Conservation (phyloP, 2,888 invertebrate species). For the Coleophora deauratella region DNA sequence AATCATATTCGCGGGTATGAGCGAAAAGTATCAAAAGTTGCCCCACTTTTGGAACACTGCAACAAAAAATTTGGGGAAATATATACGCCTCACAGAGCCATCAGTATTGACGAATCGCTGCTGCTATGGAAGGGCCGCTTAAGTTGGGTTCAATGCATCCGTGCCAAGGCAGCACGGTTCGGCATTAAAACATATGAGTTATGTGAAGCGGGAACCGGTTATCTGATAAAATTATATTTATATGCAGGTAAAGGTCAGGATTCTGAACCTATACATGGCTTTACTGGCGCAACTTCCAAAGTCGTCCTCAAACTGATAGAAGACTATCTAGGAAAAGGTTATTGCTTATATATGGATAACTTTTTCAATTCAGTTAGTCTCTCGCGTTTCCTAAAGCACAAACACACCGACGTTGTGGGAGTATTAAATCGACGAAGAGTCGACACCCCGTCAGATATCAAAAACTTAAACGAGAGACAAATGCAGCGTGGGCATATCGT, state of each 20-base stretch:
- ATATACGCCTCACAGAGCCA: neutral
- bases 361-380: slow-evolving; percentile 12
- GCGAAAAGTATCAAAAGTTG: slow-evolving; percentile 15
- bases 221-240: neutral
- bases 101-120: slow-evolving; percentile 15
- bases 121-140: slow-evolving; percentile 15
- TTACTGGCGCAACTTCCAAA: slow-evolving; percentile 13
- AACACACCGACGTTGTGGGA: slow-evolving; percentile 9
- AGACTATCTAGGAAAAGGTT: slow-evolving; percentile 9
- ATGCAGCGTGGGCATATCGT: slow-evolving; percentile 3
- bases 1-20: slow-evolving; percentile 5
- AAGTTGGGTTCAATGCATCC: slow-evolving; percentile 14
- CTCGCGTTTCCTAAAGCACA: slow-evolving; percentile 2
- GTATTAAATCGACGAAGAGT: slow-evolving; percentile 5
- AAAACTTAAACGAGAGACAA: neutral
- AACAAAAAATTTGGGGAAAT: slow-evolving; percentile 12
- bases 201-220: slow-evolving; percentile 8
- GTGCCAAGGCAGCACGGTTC: slow-evolving; percentile 15
- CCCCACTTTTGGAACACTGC: slow-evolving; percentile 13
- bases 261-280: slow-evolving; percentile 10
- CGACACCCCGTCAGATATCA: slow-evolving; percentile 3
- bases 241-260: neutral
- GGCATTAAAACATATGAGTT: slow-evolving; percentile 14
- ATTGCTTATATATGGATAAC: slow-evolving; percentile 16
- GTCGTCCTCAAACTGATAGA: slow-evolving; percentile 12